Evolutionary conservation across 2,113 vertebrate species (phyloP).

Genomic region (Plecturocebus donacophilus): DNA sequence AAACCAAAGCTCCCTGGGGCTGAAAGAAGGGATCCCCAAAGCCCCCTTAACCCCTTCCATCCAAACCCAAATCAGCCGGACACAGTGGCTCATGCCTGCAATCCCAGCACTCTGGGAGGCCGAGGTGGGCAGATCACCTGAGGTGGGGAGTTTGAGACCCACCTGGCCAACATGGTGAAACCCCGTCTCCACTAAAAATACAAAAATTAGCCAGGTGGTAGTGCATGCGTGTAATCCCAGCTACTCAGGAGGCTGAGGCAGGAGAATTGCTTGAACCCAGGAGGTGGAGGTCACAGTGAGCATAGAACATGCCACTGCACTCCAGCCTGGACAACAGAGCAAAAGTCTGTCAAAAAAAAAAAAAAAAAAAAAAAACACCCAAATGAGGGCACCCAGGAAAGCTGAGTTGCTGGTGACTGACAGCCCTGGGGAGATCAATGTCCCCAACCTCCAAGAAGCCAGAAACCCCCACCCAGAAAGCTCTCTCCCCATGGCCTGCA

Average conservation of each 20-base stretch:
- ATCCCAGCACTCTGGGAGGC: not conserved
- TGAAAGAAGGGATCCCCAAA: not conserved
- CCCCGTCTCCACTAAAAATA: not conserved
- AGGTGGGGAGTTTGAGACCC: not conserved
- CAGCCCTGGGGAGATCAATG: not conserved
- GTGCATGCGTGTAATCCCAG: not conserved
- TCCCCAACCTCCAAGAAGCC: not conserved
- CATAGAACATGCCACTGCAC: not conserved
- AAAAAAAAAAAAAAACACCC: not conserved
- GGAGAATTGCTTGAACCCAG: not conserved
- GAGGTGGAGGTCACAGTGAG: not conserved
- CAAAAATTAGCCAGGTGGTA: not conserved
- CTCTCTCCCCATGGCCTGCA: not conserved
- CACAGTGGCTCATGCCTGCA: not conserved
- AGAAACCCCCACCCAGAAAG: not conserved
- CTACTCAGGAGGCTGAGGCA: not conserved
- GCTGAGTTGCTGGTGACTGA: not conserved
- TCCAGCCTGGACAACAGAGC: not conserved
- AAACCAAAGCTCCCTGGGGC: not conserved
- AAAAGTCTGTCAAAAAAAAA: not conserved
- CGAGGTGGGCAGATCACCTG: not conserved
- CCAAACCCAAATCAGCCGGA: not conserved
- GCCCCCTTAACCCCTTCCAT: not conserved
- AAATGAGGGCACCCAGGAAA: not conserved
- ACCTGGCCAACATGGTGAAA: not conserved